Percentiles rank a stretch among this genome's conserved stretches.
Evolutionary conservation across 2,113 vertebrate genomes (phyloP).

Genomic region (Cinclus cinclus): DNA sequence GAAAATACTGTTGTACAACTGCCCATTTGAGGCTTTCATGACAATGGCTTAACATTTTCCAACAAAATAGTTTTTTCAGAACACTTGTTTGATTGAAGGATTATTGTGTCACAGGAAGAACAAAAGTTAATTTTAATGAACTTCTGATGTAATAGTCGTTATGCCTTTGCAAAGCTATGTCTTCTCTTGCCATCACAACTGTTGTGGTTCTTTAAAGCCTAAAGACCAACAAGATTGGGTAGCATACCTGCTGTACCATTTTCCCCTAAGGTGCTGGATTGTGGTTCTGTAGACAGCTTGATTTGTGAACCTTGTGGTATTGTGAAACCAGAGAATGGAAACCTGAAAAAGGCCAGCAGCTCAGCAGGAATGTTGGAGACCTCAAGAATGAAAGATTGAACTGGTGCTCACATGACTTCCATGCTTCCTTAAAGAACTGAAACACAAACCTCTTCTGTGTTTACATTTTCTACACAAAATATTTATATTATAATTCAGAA

Average conservation of each 20-base stretch:
- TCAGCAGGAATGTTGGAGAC: not conserved
- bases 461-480: not conserved
- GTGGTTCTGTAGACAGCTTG: not conserved
- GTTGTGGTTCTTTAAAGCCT: not conserved
- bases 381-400: not conserved
- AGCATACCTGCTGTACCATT: not conserved
- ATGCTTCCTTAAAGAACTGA: rapidly evolving
- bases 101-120: not conserved
- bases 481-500: not conserved
- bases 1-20: not conserved
- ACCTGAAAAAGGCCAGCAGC: not conserved
- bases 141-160: not conserved
- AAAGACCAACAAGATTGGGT: not conserved
- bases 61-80: not conserved
- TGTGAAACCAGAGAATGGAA: not conserved
- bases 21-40: not conserved
- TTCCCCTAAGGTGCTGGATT: not conserved
- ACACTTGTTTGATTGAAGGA: not conserved
- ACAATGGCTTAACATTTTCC: not conserved
- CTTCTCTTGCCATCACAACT: not conserved
- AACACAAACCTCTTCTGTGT: not conserved
- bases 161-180: not conserved
- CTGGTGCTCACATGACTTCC: not conserved
- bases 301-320: not conserved
- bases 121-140: not conserved